Conservation (phyloP, 2,888 invertebrate species). For the Heterodera filipjevi region DNA sequence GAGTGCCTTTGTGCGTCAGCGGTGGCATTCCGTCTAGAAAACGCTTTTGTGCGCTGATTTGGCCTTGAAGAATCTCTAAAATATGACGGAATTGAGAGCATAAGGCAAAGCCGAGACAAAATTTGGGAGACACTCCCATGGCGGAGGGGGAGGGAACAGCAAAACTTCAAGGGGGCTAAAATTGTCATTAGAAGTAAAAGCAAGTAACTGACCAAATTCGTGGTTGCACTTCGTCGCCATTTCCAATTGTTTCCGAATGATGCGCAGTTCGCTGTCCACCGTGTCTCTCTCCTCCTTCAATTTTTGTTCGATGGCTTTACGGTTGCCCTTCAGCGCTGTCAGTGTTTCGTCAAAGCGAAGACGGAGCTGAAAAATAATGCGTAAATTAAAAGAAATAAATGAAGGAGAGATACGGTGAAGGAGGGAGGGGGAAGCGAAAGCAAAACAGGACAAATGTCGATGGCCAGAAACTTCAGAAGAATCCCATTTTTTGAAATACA, state of each 20-base stretch:
- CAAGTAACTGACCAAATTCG: constrained; percentile 24
- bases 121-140: too few relatives aligned
- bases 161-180: too few relatives aligned
- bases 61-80: constrained; percentile 22
- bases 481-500: too few relatives aligned
- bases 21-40: constrained; percentile 20
- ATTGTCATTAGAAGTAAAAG: background rate
- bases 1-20: constrained; percentile 24
- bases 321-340: constrained; percentile 29
- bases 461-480: too few relatives aligned
- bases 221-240: constrained; percentile 19
- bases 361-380: constrained; percentile 17
- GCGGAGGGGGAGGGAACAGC: too few relatives aligned
- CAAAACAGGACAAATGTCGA: too few relatives aligned
- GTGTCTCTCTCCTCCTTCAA: constrained; percentile 21
- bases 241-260: constrained; percentile 17
- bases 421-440: too few relatives aligned
- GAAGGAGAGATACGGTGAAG: too few relatives aligned
- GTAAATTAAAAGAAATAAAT: too few relatives aligned
- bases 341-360: constrained; percentile 15
- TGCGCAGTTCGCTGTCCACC: constrained; percentile 17
- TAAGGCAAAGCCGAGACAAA: background rate
- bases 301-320: constrained; percentile 13
- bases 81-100: background rate
- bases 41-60: constrained; percentile 21